Conservation (phyloP, 2,113 vertebrate genomes). For the Sardina pilchardus region DNA sequence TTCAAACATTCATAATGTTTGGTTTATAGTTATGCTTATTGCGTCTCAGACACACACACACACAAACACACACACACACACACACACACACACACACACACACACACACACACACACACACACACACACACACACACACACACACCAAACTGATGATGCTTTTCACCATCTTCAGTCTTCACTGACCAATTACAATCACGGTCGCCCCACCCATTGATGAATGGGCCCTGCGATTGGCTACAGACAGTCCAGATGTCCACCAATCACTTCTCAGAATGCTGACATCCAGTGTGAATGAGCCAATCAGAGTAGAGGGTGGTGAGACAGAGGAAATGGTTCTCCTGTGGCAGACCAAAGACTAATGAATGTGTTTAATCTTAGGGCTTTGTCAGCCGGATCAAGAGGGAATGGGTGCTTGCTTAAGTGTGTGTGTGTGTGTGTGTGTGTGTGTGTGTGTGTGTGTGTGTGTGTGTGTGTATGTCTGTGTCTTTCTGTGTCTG, state of each 20-base stretch:
- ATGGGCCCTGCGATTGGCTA: no score
- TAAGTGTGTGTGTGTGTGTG: background rate
- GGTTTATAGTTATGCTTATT: constrained; percentile 42
- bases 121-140: background rate
- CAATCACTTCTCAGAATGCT: background rate
- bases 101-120: constrained; percentile 13
- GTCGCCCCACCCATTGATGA: background rate
- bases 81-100: background rate
- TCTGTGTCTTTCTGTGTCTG: background rate
- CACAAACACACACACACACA: background rate
- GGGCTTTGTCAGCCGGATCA: background rate
- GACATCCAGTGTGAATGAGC: background rate
- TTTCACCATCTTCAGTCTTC: constrained; percentile 44
- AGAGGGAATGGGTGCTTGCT: background rate
- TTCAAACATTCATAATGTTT: constrained; percentile 35
- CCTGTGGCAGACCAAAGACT: background rate
- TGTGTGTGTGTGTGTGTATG: background rate
- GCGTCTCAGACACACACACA: constrained; percentile 36
- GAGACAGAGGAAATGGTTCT: no score
- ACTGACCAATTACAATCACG: constrained; percentile 42
- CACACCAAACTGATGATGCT: constrained; percentile 29
- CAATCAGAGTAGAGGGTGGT: background rate
- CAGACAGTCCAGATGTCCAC: background rate
- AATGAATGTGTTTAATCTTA: background rate
- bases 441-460: background rate